Conservation (phyloP, 2,888 invertebrate species). For the Salticus scenicus region DNA sequence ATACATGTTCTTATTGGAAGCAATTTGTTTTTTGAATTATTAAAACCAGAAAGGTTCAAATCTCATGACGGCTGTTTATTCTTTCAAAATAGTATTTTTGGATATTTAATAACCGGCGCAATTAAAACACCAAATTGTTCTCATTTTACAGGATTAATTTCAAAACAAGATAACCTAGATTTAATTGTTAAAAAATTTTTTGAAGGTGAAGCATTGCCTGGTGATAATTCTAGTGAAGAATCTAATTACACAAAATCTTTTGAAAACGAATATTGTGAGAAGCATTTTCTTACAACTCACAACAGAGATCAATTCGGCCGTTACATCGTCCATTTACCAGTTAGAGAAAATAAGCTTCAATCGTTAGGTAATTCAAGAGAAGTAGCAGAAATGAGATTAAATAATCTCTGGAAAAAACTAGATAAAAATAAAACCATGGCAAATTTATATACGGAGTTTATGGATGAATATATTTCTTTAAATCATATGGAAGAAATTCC, state of each 20-base stretch:
- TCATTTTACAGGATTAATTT: too few species aligned
- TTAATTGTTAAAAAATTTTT: background rate
- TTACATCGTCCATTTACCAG: background rate
- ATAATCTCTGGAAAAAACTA: background rate
- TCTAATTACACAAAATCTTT: background rate
- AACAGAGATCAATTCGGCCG: background rate
- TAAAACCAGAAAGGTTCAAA: background rate
- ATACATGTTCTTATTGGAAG: background rate
- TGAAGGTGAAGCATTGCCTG: background rate
- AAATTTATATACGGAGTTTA: background rate
- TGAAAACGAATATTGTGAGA: background rate
- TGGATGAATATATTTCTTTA: background rate
- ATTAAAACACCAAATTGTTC: background rate
- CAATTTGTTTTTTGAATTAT: background rate
- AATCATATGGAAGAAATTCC: conserved; percentile 6
- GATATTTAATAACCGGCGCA: background rate
- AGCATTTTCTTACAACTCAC: background rate
- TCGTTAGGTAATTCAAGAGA: background rate
- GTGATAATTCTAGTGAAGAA: background rate
- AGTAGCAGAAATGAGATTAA: background rate
- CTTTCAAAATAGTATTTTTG: background rate
- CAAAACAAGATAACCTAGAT: background rate
- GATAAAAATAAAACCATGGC: background rate
- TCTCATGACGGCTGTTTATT: background rate
- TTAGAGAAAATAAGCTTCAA: background rate